Base-by-base conservation (phyloP, 2,797 vertebrate species). In the Lepus oiostolus region DNA sequence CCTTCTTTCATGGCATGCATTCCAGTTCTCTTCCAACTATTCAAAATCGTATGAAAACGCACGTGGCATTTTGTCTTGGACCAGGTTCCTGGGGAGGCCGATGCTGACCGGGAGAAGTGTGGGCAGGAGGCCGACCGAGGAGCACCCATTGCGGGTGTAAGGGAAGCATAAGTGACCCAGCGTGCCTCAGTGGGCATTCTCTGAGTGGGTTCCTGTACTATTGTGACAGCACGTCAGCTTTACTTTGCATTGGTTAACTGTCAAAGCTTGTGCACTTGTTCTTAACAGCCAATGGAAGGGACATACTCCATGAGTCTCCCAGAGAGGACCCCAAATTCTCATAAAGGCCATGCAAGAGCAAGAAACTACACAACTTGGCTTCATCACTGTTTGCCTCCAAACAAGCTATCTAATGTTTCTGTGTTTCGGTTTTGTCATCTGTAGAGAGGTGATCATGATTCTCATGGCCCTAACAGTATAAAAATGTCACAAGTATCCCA, bases 211-310 rank as follows among this genome's bases (percentile, higher is more conserved):
- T 63, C 30, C 62, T 96, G 77, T 63, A 62, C 68, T 72, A 71
- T 71, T n/a, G 26, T 16, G 52, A 83, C 30, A 62, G 38, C 17
- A 52, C 62, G 38, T 76, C 58, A 8, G 17, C 16, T 85, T 92
- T 71, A 77, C 6, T 35, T 60, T 86, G 13, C 24, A 26, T 81
- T 38, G 16, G 70, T 70, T 54, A 82, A 68, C 17, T 63, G 32
- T 62, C 76, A 67, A 54, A 52, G 76, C 7, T 4, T 71, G 38
- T 0, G 12, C 79, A 32, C 47, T 42, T 67, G n/a, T 88, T 47
- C 24, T 84, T 83, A 71, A 79, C 35, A 86, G 76, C n/a, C 87
- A 93, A 84, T 21, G 26, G n/a, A 74, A 87, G 67, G 52, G 68
- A 62, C 54, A 7, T 13, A 52, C 9, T 80, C 22, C 3, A 2